Evolutionary conservation across 2,113 vertebrate species (phyloP).

Genomic region (Phodopus roborovskii): DNA sequence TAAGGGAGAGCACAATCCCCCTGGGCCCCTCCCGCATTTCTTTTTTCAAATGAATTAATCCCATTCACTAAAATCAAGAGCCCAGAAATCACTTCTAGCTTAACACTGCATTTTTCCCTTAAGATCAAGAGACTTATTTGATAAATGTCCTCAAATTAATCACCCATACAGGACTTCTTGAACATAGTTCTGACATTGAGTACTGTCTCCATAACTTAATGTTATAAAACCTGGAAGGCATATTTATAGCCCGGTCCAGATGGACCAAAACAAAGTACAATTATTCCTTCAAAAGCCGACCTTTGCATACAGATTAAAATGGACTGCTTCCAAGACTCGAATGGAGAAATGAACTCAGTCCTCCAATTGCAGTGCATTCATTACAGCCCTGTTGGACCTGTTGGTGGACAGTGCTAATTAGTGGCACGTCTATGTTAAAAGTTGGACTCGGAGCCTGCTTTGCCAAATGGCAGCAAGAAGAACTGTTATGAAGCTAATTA

Average conservation of each 20-base stretch:
- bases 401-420: conserved; percentile 79
- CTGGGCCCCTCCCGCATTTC: neutral
- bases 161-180: conserved; percentile 70
- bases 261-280: conserved; percentile 73
- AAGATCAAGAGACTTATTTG: conserved; percentile 35
- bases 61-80: conserved; percentile 46
- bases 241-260: conserved; percentile 77
- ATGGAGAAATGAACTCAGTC: conserved; percentile 68
- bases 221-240: conserved; percentile 77
- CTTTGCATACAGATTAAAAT: conserved; percentile 75
- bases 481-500: conserved; percentile 84
- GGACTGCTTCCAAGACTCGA: conserved; percentile 71
- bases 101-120: conserved; percentile 44
- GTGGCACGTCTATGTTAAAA: conserved; percentile 69
- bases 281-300: conserved; percentile 74
- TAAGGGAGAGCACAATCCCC: conserved; percentile 47
- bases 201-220: conserved; percentile 57
- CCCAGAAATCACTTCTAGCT: conserved; percentile 62
- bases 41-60: conserved; percentile 66
- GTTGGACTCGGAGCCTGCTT: conserved; percentile 65
- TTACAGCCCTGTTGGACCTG: conserved; percentile 58
- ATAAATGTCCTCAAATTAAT: conserved; percentile 78
- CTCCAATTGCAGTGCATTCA: conserved; percentile 57
- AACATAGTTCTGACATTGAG: conserved; percentile 58
- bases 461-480: conserved; percentile 80